Percentiles rank a stretch among this genome's conserved stretches.
Evolutionary conservation across 1,140 invertebrate genomes (phyloP).

Genomic region (Microplitis demolitor): DNA sequence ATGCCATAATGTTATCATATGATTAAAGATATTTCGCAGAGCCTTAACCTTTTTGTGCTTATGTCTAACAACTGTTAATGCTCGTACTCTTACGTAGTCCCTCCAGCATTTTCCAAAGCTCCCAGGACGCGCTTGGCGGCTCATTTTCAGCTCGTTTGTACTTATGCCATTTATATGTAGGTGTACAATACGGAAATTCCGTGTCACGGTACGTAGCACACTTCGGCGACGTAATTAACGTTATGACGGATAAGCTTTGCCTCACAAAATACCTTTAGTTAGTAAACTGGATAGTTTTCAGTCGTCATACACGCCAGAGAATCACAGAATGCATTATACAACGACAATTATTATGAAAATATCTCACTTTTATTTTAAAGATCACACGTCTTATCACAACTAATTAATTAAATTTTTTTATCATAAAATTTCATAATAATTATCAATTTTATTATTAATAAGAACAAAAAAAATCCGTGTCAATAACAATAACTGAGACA

Average conservation of each 20-base stretch:
- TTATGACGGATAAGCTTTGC: slow-evolving; percentile 42
- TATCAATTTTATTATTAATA: too few relatives aligned
- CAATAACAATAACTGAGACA: too few relatives aligned
- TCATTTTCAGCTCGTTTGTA: slow-evolving; percentile 25
- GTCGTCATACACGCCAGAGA: slow-evolving; percentile 25
- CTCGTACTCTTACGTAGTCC: neutral
- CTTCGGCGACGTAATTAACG: slow-evolving; percentile 50
- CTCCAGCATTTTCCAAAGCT: neutral
- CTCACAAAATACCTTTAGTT: slow-evolving; percentile 37
- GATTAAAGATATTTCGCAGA: too few relatives aligned
- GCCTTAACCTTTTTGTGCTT: too few relatives aligned
- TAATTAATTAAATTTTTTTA: too few relatives aligned
- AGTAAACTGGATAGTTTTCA: slow-evolving; percentile 45
- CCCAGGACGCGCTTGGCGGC: slow-evolving; percentile 15
- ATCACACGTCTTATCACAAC: too few relatives aligned
- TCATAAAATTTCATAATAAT: too few relatives aligned
- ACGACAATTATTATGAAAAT: neutral
- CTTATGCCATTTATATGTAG: neutral
- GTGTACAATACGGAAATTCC: neutral
- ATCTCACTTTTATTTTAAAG: too few relatives aligned
- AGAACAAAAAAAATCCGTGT: too few relatives aligned
- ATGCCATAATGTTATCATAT: too few relatives aligned
- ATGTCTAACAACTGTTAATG: too few relatives aligned
- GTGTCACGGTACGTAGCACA: slow-evolving; percentile 31
- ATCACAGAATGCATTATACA: neutral